Evolutionary conservation across 2,797 vertebrate species (phyloP), one percentile per base, ranked within the genome.

Genomic region (Ataeniobius toweri): DNA sequence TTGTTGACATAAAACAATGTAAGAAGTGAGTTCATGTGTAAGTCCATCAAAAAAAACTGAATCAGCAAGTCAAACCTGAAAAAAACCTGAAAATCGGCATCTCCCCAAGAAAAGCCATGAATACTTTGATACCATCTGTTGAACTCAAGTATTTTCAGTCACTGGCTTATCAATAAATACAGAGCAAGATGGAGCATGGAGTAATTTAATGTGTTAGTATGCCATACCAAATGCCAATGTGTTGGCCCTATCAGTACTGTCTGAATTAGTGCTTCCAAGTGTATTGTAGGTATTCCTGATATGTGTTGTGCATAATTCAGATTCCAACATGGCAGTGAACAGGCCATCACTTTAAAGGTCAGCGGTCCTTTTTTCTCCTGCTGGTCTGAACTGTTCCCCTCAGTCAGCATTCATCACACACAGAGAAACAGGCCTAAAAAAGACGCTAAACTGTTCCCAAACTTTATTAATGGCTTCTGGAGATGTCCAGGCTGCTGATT

Each of bases 381-480:
- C 67, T 55, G 76, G 76, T 73, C 83, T 83, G 75, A 86, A 79
- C 56, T 71, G 85, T 84, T 72, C 44, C 24, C n/a, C 41, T 48
- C 82, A 73, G 67, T 75, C 81, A 88, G 88, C 89, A 75, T 75
- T 75, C 86, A 75, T 85, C 68, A 83, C 61, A 85, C 80, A 90
- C 82, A 87, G 86, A 90, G 89, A 91, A 85, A 67, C 78, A 86
- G 78, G 78, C 83, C 83, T 88, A 18, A 50, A 87, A 89, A 83
- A 77, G 74, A 81, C 80, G 68, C 82, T 39, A 73, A 87, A 85
- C 82, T 85, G 87, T 90, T 93, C 87, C 10, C 24, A 88, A 81
- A 83, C 80, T 78, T 92, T 91, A 92, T 93, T 91, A 93, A 90
- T 93, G 89, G 88, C 86, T 90, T 88, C 71, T 80, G 55, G 71